Conservation (phyloP, 2,888 invertebrate species). For the Thecophora atra region DNA sequence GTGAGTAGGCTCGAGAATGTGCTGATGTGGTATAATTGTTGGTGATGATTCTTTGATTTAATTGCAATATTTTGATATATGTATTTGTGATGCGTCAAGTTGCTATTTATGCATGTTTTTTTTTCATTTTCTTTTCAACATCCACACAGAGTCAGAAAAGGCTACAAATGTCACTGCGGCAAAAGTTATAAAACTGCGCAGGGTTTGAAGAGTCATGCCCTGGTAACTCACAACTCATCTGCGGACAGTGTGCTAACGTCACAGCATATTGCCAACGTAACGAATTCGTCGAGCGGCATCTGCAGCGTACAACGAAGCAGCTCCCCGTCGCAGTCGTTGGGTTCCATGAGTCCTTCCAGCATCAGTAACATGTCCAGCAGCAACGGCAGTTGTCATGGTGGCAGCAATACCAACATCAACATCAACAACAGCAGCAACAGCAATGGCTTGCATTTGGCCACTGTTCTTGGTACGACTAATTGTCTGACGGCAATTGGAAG, state of each 20-base stretch:
- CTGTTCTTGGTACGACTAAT: constrained; percentile 28
- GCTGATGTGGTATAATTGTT: background rate
- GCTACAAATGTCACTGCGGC: constrained; percentile 84
- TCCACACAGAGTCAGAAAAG: constrained; percentile 75
- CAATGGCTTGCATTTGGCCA: constrained; percentile 41
- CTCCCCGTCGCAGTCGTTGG: constrained; percentile 65
- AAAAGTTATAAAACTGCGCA: constrained; percentile 86
- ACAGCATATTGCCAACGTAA: constrained; percentile 54
- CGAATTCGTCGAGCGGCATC: constrained; percentile 39
- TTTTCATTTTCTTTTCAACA: too few relatives aligned
- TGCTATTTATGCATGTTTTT: constrained; percentile 10
- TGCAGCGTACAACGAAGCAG: constrained; percentile 57
- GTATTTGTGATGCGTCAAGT: background rate
- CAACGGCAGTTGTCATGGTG: constrained; percentile 61
- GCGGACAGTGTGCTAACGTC: constrained; percentile 60
- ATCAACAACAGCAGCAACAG: constrained; percentile 50
- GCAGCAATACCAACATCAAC: constrained; percentile 48
- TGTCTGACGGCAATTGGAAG: constrained; percentile 33
- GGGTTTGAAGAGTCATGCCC: constrained; percentile 79
- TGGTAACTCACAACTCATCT: constrained; percentile 63
- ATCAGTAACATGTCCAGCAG: constrained; percentile 66
- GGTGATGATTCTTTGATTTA: background rate
- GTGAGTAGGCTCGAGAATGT: constrained; percentile 68
- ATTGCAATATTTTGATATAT: too few relatives aligned
- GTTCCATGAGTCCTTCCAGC: constrained; percentile 65